Evolutionary conservation across 2,797 vertebrate genomes (phyloP).

Genomic region (Poeciliopsis infans): DNA sequence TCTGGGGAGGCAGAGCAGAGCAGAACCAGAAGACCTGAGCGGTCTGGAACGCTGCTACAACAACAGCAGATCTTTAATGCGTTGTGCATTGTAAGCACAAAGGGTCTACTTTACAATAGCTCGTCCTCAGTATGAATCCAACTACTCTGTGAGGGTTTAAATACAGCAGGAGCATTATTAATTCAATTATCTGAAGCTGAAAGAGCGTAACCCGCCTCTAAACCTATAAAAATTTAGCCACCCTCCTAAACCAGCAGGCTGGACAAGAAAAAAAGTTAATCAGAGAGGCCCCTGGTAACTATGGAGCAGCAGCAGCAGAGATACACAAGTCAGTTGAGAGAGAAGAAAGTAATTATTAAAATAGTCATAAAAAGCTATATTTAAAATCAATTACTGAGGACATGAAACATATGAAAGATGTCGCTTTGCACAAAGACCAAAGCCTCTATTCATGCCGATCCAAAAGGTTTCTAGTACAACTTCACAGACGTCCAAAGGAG

Average conservation of each 20-base stretch:
- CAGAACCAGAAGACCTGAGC: too few species aligned
- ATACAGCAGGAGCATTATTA: not conserved
- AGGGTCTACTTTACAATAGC: not conserved
- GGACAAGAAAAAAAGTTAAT: not conserved
- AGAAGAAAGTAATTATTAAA: not conserved
- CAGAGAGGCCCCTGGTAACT: not conserved
- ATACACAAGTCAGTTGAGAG: not conserved
- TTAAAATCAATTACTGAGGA: not conserved
- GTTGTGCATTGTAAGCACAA: not conserved
- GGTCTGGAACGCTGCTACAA: too few species aligned
- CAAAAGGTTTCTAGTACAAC: not conserved
- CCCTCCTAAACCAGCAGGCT: not conserved
- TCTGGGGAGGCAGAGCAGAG: too few species aligned
- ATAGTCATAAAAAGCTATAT: not conserved
- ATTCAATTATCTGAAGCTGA: not conserved
- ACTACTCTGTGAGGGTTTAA: not conserved
- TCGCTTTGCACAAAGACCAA: not conserved
- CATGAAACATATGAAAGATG: not conserved
- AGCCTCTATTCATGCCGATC: not conserved
- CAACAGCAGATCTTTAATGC: too few species aligned
- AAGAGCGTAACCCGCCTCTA: not conserved
- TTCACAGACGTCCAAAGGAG: not conserved
- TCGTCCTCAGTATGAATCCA: not conserved
- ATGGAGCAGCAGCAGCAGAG: not conserved
- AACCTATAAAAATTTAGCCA: not conserved